These are phyloP conservation scores for Neuroscelio doddi DNA, from an alignment of 2,888 invertebrate species.

Conservation along the genomic window DNA sequence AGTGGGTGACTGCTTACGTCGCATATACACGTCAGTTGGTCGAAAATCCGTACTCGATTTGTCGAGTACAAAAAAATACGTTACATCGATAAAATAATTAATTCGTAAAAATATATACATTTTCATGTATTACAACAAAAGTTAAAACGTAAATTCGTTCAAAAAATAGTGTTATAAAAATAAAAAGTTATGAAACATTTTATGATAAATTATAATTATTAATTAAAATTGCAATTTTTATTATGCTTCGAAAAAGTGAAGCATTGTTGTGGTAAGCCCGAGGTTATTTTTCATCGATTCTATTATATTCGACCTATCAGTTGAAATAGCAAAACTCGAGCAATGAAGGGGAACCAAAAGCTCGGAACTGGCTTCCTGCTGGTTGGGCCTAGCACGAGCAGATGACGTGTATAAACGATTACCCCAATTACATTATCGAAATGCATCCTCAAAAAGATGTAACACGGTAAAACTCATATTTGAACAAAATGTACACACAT, in stretches of 20 bases:
- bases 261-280: conserved; percentile 10
- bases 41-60: conserved; percentile 53
- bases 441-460: conserved; percentile 16
- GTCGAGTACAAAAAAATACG: too few species aligned
- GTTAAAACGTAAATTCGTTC: too few species aligned
- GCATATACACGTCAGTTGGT: conserved; percentile 54
- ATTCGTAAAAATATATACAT: too few species aligned
- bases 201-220: too few species aligned
- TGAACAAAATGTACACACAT: conserved; percentile 58
- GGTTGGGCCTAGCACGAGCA: conserved; percentile 39
- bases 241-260: background rate
- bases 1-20: conserved; percentile 47
- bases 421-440: conserved; percentile 49
- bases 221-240: too few species aligned
- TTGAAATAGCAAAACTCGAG: conserved; percentile 48
- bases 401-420: conserved; percentile 44
- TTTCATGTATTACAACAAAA: too few species aligned
- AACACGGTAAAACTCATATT: conserved; percentile 13
- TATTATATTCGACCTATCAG: conserved; percentile 32
- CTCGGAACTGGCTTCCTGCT: conserved; percentile 38
- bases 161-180: too few species aligned
- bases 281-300: conserved; percentile 48
- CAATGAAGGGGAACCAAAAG: conserved; percentile 36
- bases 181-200: too few species aligned
- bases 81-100: too few species aligned